phyloP scores from a whole-genome alignment of 1,140 invertebrate species.

The Trichomalopsis sarcophagae region DNA sequence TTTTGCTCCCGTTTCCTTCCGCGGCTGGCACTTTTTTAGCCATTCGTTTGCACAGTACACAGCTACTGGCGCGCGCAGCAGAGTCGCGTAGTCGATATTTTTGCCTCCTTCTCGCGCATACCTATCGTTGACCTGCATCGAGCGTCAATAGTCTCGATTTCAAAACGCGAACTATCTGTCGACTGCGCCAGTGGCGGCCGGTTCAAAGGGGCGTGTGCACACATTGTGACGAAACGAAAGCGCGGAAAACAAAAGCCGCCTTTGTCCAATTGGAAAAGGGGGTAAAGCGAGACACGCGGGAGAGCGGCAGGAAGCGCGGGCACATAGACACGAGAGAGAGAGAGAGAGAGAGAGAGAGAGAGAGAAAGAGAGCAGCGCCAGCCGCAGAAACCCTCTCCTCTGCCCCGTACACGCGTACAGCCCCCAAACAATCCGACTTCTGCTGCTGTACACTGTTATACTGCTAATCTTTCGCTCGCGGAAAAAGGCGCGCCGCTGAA shows the following conservation, averaged over 20 bases:
- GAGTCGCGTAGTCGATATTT: background rate
- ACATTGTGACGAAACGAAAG: constrained; percentile 9
- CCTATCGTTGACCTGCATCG: constrained; percentile 23
- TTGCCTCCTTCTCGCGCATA: background rate
- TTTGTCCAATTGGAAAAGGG: constrained; percentile 4
- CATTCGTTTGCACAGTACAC: background rate
- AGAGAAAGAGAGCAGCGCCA: too few species aligned
- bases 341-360: too few species aligned
- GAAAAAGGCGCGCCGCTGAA: background rate
- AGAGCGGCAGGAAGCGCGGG: background rate
- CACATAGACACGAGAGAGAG: background rate
- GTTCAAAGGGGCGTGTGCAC: background rate
- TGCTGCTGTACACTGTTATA: background rate
- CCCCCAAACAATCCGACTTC: too few species aligned
- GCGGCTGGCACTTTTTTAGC: background rate
- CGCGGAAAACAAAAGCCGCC: constrained; percentile 1
- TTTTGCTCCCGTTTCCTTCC: background rate
- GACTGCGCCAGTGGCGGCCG: too few species aligned
- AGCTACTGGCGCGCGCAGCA: too few species aligned
- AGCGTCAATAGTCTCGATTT: constrained; percentile 25
- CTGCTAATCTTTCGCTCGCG: background rate
- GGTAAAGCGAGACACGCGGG: background rate
- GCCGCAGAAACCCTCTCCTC: background rate
- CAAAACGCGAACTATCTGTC: constrained; percentile 3
- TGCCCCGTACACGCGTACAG: background rate